Evolutionary conservation across 2,888 invertebrate species (phyloP).

Genomic region (Cylloceria caligata): DNA sequence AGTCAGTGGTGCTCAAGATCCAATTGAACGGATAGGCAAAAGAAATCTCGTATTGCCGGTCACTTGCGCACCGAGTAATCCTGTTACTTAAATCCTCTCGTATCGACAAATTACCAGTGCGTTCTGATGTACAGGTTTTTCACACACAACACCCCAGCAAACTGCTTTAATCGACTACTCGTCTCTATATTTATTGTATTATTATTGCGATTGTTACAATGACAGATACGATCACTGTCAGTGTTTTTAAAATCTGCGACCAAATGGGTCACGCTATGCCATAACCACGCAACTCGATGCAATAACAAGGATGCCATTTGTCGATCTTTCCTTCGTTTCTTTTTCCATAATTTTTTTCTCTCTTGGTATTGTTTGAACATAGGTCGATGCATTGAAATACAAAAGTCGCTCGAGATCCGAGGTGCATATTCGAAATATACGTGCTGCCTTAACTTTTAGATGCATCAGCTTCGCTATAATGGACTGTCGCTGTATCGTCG

Average conservation of each 20-base stretch:
- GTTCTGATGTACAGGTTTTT: not conserved
- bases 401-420: constrained; percentile 19
- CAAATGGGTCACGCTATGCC: constrained; percentile 10
- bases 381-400: constrained; percentile 7
- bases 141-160: not conserved
- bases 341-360: not conserved
- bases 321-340: constrained; percentile 14
- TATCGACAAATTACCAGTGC: not conserved
- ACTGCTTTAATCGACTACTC: not conserved
- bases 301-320: not conserved
- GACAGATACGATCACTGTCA: not conserved
- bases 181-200: no score
- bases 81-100: constrained; percentile 13
- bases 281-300: not conserved
- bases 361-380: constrained; percentile 3
- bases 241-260: not conserved
- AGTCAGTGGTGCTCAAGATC: constrained; percentile 51
- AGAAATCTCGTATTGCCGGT: not conserved
- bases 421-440: constrained; percentile 26
- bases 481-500: constrained; percentile 19
- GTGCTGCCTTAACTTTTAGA: not conserved
- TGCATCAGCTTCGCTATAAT: constrained; percentile 25
- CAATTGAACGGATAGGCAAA: not conserved
- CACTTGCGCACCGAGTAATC: not conserved
- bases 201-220: no score